Base-by-base conservation (phyloP, 2,797 vertebrate species). In the Sebastes ruberrimus region DNA sequence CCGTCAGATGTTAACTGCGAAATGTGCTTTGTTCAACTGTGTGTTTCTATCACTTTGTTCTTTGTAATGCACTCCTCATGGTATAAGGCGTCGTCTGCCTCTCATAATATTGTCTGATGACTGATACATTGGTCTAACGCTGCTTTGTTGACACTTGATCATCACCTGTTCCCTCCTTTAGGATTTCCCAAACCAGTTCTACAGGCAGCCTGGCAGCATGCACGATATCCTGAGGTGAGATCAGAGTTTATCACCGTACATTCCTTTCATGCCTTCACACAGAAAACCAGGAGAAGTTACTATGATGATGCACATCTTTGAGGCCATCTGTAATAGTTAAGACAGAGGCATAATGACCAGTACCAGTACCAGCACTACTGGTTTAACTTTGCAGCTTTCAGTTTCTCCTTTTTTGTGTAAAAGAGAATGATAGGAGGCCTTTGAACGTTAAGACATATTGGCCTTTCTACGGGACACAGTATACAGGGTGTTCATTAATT, bases 161-260 rank as follows among this genome's bases (percentile, higher is more conserved):
- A 27, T 81, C 32, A 49, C 11, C 65, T 56, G 3, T 92, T 42
- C 92, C 18, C 89, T 80, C 83, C 85, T 52, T 65, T 78, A 99
- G 98, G 98, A 99, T 85, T 95, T 99, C 75, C 98, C 98, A 67
- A 99, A 99, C 92, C 97, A 97, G 68, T 99, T 99, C 95, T 99
- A 97, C 95, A 94, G 96, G 85, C 97, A 99, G 79, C 96, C 97
- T 33, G 87, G 88, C 65, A 94, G 88, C 80, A 94, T 99, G 62
- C 98, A 99, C 82, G 96, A 96, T 62, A 89, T 97, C 83, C 95
- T 99, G 82, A 97, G 98, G 98, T 99, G 69, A 96, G 96, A 32
- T 22, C 11, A 60, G 13, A 42, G 18, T 8, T 28, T 30, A 38
- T 60, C 22, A 32, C 1, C 0, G 11, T 53, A 27, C 4, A 35